phyloP scores from a whole-genome alignment of 2,888 invertebrate species.

The Tipula helvola region DNA sequence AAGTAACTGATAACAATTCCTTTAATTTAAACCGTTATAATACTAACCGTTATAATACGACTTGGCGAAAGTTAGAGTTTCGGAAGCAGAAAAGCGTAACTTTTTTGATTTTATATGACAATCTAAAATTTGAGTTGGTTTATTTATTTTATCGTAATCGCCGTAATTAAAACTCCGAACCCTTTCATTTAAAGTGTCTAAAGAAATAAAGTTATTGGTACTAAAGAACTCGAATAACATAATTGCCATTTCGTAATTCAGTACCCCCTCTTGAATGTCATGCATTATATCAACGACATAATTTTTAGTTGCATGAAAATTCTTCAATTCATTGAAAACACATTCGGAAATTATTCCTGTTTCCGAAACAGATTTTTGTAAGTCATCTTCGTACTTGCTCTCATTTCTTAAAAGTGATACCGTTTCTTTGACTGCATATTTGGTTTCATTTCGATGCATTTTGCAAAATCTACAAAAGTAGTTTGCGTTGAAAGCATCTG shows the following conservation, averaged over 20 bases:
- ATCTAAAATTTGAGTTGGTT: background rate
- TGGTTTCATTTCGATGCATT: slow-evolving; percentile 10
- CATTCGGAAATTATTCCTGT: background rate
- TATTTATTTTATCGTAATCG: background rate
- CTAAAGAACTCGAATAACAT: background rate
- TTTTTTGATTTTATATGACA: background rate
- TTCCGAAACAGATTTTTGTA: background rate
- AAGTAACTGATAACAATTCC: no score
- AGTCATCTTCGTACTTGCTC: background rate
- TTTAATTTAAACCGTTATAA: no score
- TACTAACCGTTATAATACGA: no score
- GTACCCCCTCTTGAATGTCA: background rate
- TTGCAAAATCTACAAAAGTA: slow-evolving; percentile 10
- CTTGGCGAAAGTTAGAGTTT: background rate
- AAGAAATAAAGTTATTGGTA: background rate
- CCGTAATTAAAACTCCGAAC: background rate
- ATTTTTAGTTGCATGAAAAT: background rate
- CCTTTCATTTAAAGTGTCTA: background rate
- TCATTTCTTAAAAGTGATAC: background rate
- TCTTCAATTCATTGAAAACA: background rate
- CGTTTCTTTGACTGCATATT: background rate
- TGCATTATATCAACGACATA: background rate
- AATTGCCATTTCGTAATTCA: background rate
- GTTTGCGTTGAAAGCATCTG: slow-evolving; percentile 11
- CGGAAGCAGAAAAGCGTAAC: background rate